These are phyloP conservation scores for Gambusia holbrooki DNA, from an alignment of 2,113 vertebrate species.

Conservation along the genomic window DNA sequence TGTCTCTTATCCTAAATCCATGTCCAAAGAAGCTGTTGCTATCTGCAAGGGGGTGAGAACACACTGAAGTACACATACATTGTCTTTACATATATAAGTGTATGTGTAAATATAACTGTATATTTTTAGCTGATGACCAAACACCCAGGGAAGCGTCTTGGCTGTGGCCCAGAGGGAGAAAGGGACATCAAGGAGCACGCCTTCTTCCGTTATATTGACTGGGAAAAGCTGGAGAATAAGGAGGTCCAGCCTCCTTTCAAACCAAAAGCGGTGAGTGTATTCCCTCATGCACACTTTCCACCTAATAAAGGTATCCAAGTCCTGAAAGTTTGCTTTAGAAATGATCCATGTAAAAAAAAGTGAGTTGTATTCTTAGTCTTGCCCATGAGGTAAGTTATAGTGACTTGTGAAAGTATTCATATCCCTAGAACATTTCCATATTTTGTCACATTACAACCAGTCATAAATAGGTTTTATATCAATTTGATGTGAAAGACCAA, in stretches of 20 bases:
- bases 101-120: not conserved
- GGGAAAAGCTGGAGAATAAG: slow-evolving; percentile 96
- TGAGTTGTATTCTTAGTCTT: not conserved
- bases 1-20: slow-evolving; percentile 95
- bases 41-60: slow-evolving; percentile 97
- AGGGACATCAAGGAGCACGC: slow-evolving; percentile 96
- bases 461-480: too few relatives aligned
- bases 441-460: too few relatives aligned
- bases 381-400: slow-evolving; percentile 58
- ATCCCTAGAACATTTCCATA: too few relatives aligned
- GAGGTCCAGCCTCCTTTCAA: slow-evolving; percentile 97
- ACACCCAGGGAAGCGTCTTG: slow-evolving; percentile 93
- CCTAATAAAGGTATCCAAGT: not conserved
- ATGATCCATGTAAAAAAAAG: slow-evolving; percentile 1
- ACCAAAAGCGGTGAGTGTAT: slow-evolving; percentile 93
- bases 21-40: slow-evolving; percentile 98
- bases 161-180: slow-evolving; percentile 94
- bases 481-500: too few relatives aligned
- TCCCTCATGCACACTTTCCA: not conserved
- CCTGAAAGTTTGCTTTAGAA: not conserved
- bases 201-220: slow-evolving; percentile 98
- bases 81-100: too few relatives aligned
- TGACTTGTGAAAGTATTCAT: too few relatives aligned
- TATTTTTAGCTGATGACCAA: slow-evolving; percentile 94
- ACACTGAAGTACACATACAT: not conserved